These are phyloP conservation scores for Cyanoderma ruficeps DNA, from an alignment of 2,113 vertebrate genomes.

Conservation along the genomic window DNA sequence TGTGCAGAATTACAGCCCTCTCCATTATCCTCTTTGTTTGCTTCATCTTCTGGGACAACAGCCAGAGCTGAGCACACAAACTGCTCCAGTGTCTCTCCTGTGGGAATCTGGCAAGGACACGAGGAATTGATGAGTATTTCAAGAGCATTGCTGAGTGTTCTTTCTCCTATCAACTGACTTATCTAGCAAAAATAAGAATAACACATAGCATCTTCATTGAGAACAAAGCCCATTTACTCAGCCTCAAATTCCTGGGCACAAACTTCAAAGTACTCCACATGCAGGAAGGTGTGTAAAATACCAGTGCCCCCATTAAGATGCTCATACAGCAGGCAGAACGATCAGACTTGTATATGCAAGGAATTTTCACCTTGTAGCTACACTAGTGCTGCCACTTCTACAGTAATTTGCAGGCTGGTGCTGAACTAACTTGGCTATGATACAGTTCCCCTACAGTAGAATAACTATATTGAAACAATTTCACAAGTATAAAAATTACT, in stretches of 20 bases:
- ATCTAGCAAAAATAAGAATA: neutral
- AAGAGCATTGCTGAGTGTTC: neutral
- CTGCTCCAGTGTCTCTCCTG: constrained; percentile 21
- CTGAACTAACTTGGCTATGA: neutral
- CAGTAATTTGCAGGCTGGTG: neutral
- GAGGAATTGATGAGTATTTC: neutral
- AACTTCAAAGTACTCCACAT: neutral
- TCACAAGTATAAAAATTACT: neutral
- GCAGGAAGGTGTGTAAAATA: neutral
- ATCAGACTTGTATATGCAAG: neutral
- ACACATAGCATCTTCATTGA: neutral
- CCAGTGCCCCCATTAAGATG: neutral
- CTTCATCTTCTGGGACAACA: neutral
- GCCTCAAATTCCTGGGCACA: neutral
- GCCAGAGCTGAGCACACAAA: constrained; percentile 62
- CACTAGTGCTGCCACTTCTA: neutral
- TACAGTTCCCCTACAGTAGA: neutral
- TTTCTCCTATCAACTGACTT: constrained; percentile 8
- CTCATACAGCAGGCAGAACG: neutral
- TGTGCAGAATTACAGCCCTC: neutral
- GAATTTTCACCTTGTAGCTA: neutral
- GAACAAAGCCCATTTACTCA: neutral
- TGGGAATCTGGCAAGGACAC: constrained; percentile 61
- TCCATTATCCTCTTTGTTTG: neutral
- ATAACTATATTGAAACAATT: neutral